Evolutionary conservation across 2,888 invertebrate genomes (phyloP).

Genomic region (Kryphioiulus occultus): DNA sequence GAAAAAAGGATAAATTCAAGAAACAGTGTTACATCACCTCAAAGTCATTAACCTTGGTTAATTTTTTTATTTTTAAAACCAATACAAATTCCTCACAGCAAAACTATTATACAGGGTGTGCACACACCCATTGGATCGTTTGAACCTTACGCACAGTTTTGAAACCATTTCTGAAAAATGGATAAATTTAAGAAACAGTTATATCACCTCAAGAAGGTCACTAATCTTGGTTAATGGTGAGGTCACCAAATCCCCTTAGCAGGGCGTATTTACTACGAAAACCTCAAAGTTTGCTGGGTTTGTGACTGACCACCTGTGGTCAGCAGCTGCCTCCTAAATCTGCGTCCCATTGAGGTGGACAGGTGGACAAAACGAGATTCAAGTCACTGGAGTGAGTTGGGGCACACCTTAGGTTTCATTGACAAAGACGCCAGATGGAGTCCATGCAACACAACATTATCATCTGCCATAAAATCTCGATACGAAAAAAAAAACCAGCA

Average conservation of each 20-base stretch:
- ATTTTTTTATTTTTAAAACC: too few relatives aligned
- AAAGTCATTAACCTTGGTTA: too few relatives aligned
- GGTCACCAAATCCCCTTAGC: neutral
- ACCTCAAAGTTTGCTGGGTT: neutral
- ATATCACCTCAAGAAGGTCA: neutral
- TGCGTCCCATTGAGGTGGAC: neutral
- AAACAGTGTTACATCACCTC: too few relatives aligned
- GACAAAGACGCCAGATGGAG: constrained; percentile 11
- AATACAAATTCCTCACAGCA: too few relatives aligned
- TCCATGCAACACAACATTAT: neutral
- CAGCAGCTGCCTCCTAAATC: neutral
- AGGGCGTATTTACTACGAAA: neutral
- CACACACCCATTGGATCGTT: too few relatives aligned
- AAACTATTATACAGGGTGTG: too few relatives aligned
- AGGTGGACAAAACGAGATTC: neutral
- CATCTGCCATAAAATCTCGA: neutral
- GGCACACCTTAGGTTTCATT: constrained; percentile 1
- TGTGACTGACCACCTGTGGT: neutral
- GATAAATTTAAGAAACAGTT: too few relatives aligned
- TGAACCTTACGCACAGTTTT: too few relatives aligned
- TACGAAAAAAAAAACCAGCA: neutral
- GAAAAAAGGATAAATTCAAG: too few relatives aligned
- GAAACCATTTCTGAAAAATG: too few relatives aligned
- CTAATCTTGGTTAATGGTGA: neutral
- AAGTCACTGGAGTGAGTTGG: neutral